Percentiles rank a stretch among this genome's conserved stretches.
Evolutionary conservation across 2,888 invertebrate genomes (phyloP).

Genomic region (Melinaea marsaeus): DNA sequence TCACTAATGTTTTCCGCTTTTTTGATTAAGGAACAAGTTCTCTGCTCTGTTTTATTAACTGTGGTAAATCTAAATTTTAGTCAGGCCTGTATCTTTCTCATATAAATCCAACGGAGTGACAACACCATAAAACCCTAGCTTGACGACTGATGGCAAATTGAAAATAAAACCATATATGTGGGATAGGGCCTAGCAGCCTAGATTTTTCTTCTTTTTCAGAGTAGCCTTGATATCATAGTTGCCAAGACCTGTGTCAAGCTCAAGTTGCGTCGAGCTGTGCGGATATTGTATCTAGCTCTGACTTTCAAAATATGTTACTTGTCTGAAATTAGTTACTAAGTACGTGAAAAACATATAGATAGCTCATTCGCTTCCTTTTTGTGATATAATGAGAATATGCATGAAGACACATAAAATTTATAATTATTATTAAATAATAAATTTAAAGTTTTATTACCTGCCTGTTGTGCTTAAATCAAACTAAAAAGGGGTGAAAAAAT

Average conservation of each 20-base stretch:
- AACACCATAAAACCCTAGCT: conserved; percentile 90
- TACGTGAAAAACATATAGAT: conserved; percentile 91
- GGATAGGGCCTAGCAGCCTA: conserved; percentile 83
- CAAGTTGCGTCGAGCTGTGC: conserved; percentile 84
- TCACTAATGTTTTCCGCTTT: conserved; percentile 86
- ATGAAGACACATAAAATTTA: too few species aligned
- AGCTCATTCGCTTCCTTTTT: conserved; percentile 92
- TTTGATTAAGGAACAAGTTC: conserved; percentile 87
- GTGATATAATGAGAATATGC: conserved; percentile 66
- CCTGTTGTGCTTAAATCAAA: too few species aligned
- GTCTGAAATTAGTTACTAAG: conserved; percentile 96
- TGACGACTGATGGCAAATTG: conserved; percentile 95
- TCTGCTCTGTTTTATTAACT: conserved; percentile 87
- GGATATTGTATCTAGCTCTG: conserved; percentile 94
- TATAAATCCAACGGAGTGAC: conserved; percentile 93
- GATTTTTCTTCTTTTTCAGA: conserved; percentile 90
- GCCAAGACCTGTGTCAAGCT: conserved; percentile 85
- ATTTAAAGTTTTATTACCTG: too few species aligned
- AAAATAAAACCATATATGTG: conserved; percentile 94
- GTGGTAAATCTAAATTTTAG: conserved; percentile 91
- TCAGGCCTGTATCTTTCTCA: conserved; percentile 91
- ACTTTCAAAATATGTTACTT: conserved; percentile 86
- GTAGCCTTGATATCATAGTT: conserved; percentile 99
- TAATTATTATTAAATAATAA: too few species aligned
- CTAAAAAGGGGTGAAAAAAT: too few species aligned